A percentile compares a stretch with the other conserved stretches of the same genome.
Evolutionary conservation across 2,797 vertebrate genomes (phyloP).

Genomic region (Micromesistius poutassou): DNA sequence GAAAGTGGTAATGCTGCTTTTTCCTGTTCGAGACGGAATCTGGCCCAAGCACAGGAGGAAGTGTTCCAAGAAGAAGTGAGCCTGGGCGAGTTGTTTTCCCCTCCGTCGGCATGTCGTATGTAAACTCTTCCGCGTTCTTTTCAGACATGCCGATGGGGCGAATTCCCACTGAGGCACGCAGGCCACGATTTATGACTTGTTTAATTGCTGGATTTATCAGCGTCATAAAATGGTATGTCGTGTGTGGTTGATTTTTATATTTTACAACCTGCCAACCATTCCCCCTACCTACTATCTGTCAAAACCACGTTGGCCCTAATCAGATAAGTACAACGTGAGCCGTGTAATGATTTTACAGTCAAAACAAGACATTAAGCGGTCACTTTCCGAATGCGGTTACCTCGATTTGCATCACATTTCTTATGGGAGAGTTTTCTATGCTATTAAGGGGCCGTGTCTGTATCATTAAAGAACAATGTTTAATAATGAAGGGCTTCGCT

Average conservation of each 20-base stretch:
- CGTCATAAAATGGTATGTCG: constrained; percentile 39
- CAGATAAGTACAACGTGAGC: constrained; percentile 42
- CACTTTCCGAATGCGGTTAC: constrained; percentile 45
- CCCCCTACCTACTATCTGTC: constrained; percentile 52
- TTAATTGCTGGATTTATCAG: constrained; percentile 51
- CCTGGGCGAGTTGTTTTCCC: constrained; percentile 55
- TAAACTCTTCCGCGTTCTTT: constrained; percentile 37
- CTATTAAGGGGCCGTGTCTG: constrained; percentile 45
- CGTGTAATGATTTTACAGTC: constrained; percentile 43
- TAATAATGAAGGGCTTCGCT: constrained; percentile 69
- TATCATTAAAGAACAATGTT: constrained; percentile 63
- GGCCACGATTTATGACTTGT: constrained; percentile 27
- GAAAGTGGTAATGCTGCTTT: constrained; percentile 64
- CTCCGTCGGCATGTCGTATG: constrained; percentile 43
- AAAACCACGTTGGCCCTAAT: constrained; percentile 34
- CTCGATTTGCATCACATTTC: constrained; percentile 38
- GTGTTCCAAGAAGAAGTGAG: constrained; percentile 60
- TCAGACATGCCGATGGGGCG: constrained; percentile 37
- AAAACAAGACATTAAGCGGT: constrained; percentile 47
- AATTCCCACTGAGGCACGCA: constrained; percentile 29
- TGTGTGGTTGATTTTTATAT: constrained; percentile 40
- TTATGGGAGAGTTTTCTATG: constrained; percentile 42
- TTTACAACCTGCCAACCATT: constrained; percentile 35
- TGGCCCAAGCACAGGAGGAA: constrained; percentile 59
- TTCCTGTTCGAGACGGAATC: constrained; percentile 46